These are phyloP conservation scores for Calameuta idolon DNA, from an alignment of 2,888 invertebrate genomes.

Conservation along the genomic window DNA sequence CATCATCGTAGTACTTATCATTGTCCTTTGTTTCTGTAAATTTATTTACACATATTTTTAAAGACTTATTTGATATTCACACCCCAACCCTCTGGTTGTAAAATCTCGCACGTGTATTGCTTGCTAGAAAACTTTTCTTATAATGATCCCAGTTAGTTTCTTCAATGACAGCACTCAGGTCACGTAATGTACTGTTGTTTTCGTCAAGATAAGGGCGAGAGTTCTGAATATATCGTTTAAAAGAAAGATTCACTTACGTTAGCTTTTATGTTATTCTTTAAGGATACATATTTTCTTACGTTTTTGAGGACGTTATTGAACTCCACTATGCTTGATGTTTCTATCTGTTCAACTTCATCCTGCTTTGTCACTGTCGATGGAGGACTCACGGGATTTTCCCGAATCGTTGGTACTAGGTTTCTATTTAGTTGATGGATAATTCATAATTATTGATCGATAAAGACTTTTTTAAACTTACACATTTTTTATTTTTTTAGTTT, in stretches of 20 bases:
- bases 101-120: constrained; percentile 19
- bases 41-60: neutral
- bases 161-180: constrained; percentile 41
- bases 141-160: constrained; percentile 51
- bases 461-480: neutral
- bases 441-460: neutral
- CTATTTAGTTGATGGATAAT: neutral
- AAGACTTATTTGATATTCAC: neutral
- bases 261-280: neutral
- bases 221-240: constrained; percentile 15
- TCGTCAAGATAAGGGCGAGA: constrained; percentile 21
- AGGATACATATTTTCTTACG: constrained; percentile 24
- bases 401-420: neutral
- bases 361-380: neutral
- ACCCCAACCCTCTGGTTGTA: neutral
- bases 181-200: constrained; percentile 40
- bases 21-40: neutral
- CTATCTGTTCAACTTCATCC: constrained; percentile 5
- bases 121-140: constrained; percentile 29
- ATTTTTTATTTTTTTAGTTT: neutral
- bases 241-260: neutral
- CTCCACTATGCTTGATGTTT: constrained; percentile 39
- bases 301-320: constrained; percentile 41
- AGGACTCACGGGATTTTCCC: neutral
- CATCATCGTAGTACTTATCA: neutral